Evolutionary conservation across 2,113 vertebrate genomes (phyloP).

Genomic region (Misgurnus anguillicaudatus): DNA sequence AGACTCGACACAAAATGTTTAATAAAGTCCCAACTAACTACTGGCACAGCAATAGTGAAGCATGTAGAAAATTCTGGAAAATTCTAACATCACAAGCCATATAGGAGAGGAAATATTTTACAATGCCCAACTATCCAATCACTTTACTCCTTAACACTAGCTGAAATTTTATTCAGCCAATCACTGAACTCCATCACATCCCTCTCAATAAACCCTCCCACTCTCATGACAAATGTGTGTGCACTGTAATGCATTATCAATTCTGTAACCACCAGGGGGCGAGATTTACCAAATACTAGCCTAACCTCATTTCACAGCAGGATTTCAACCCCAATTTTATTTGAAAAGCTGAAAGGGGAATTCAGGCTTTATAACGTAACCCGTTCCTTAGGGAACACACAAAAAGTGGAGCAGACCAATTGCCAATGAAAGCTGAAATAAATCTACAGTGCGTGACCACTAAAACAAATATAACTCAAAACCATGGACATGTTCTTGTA

Average conservation of each 20-base stretch:
- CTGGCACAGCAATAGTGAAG: neutral
- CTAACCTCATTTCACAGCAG: slow-evolving; percentile 43
- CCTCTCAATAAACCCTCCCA: slow-evolving; percentile 46
- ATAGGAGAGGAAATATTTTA: neutral
- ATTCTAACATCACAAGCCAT: neutral
- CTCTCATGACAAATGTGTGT: slow-evolving; percentile 32
- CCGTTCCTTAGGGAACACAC: slow-evolving; percentile 35
- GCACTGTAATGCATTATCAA: neutral
- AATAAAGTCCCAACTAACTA: no score
- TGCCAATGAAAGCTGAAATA: neutral
- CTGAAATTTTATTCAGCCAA: slow-evolving; percentile 33
- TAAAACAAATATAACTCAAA: neutral
- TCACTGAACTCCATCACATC: slow-evolving; percentile 46
- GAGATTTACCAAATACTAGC: slow-evolving; percentile 1
- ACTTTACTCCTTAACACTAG: neutral
- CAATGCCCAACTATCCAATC: slow-evolving; percentile 1
- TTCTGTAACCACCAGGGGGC: slow-evolving; percentile 44
- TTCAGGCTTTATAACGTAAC: slow-evolving; percentile 48
- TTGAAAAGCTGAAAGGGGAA: slow-evolving; percentile 42
- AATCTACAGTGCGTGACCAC: neutral
- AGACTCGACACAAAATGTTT: no score
- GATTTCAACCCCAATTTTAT: slow-evolving; percentile 42
- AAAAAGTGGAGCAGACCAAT: slow-evolving; percentile 35
- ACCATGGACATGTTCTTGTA: neutral
- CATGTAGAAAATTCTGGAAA: neutral